A percentile compares a stretch with the other conserved stretches of the same genome.
Conservation (phyloP, 1,140 invertebrate species). For the Drosophila erecta region DNA sequence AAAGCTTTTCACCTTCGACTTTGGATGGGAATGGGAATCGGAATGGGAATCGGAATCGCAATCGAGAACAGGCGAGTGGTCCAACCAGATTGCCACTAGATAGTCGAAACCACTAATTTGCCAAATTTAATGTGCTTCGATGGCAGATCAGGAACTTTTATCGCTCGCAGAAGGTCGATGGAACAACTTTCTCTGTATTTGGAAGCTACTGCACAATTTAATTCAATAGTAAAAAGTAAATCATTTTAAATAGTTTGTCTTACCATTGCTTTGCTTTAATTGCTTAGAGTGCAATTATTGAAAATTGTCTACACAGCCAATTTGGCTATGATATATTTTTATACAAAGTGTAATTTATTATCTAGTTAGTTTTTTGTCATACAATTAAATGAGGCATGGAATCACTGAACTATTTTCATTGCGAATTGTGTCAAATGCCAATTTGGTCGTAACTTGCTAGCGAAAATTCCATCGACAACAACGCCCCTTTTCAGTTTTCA, state of each 20-base stretch:
- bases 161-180: conserved; percentile 12
- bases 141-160: conserved; percentile 15
- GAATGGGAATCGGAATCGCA: no score
- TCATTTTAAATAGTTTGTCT: no score
- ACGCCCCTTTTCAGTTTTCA: background rate
- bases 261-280: background rate
- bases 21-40: background rate
- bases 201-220: background rate
- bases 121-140: conserved; percentile 15
- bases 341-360: background rate
- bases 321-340: background rate
- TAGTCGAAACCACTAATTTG: conserved; percentile 28
- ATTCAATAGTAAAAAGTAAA: background rate
- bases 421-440: conserved; percentile 8
- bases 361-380: background rate
- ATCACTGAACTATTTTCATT: conserved; percentile 4
- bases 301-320: background rate
- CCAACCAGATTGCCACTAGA: conserved; percentile 25
- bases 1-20: conserved; percentile 12
- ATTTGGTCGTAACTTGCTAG: background rate
- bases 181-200: conserved; percentile 17
- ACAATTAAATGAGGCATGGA: background rate
- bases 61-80: background rate
- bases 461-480: background rate
- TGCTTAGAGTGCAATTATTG: background rate